Conservation (phyloP, 1,140 invertebrate genomes). For the Procambarus clarkii region DNA sequence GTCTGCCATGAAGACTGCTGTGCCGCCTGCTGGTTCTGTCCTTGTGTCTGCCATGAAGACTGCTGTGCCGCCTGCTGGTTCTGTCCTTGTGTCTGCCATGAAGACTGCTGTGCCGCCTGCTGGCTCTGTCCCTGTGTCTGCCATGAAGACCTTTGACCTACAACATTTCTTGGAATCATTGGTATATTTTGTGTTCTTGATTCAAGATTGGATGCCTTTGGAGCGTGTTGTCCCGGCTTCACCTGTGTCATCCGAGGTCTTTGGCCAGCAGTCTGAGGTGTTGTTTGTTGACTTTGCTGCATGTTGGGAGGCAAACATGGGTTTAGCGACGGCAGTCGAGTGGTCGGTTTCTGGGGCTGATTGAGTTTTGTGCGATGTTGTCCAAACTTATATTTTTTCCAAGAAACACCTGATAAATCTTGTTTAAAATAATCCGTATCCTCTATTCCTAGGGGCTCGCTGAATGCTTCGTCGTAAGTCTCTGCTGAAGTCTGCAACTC, state of each 20-base stretch:
- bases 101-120: too few relatives aligned
- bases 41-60: too few relatives aligned
- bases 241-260: neutral
- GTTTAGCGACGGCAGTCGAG: neutral
- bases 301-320: neutral
- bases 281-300: neutral
- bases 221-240: neutral
- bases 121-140: neutral
- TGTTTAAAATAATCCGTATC: neutral
- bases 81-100: neutral
- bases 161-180: neutral
- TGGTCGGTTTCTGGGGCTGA: neutral
- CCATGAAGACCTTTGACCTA: neutral
- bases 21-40: neutral
- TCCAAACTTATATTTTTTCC: neutral
- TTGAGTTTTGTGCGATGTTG: neutral
- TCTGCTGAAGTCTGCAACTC: neutral
- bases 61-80: neutral
- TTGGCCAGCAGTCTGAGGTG: neutral
- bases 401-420: neutral
- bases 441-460: slow-evolving; percentile 33
- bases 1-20: too few relatives aligned
- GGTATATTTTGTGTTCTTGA: neutral
- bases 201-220: neutral
- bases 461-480: slow-evolving; percentile 37